Percentiles rank a stretch among this genome's conserved stretches.
Conservation (phyloP, 2,888 invertebrate genomes). For the Trissonchulus latispiculum region DNA sequence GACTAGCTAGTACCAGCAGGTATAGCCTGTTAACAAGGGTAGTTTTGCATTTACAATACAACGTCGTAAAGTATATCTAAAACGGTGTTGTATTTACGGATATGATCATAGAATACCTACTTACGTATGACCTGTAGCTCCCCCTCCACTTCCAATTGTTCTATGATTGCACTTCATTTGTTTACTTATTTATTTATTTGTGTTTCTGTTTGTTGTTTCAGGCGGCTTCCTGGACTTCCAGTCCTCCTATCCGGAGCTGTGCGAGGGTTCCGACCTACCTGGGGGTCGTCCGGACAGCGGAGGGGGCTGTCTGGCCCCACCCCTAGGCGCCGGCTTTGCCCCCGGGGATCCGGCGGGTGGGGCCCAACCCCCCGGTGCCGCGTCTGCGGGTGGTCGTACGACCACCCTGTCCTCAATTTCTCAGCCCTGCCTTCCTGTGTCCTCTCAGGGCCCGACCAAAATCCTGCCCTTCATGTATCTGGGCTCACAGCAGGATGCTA, state of each 20-base stretch:
- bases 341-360: too few species aligned
- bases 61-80: too few species aligned
- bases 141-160: too few species aligned
- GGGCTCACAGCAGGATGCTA: slow-evolving; percentile 54
- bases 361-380: too few species aligned
- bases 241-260: slow-evolving; percentile 50
- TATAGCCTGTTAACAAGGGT: too few species aligned
- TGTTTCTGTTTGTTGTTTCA: slow-evolving; percentile 30
- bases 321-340: neutral
- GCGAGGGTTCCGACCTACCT: slow-evolving; percentile 46
- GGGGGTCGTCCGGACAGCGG: neutral
- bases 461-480: slow-evolving; percentile 54
- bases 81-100: too few species aligned
- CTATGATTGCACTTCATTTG: too few species aligned
- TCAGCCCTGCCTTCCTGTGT: slow-evolving; percentile 48
- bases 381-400: neutral
- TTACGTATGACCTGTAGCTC: too few species aligned
- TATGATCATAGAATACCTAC: too few species aligned
- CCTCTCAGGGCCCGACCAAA: slow-evolving; percentile 49
- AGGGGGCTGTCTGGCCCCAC: neutral
- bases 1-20: too few species aligned
- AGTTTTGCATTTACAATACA: too few species aligned
- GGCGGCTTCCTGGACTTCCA: slow-evolving; percentile 54
- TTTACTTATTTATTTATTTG: too few species aligned
- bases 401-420: slow-evolving; percentile 37